Evolutionary conservation across 2,113 vertebrate genomes (phyloP).

Genomic region (Albula goreensis): DNA sequence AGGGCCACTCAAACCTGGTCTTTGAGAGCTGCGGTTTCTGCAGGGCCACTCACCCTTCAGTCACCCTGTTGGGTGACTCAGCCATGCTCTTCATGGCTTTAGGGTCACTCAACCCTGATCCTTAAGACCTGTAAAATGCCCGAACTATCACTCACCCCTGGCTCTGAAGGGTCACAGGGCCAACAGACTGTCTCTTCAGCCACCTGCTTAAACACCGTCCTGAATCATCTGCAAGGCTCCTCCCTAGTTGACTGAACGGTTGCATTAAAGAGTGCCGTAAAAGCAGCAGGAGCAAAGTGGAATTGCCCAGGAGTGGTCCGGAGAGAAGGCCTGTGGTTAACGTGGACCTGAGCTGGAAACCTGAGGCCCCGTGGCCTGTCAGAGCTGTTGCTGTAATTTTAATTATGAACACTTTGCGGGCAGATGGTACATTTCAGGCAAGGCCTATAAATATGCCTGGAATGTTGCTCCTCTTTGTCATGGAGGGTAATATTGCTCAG

Average conservation of each 20-base stretch:
- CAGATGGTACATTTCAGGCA: background rate
- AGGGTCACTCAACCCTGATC: background rate
- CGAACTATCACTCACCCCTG: background rate
- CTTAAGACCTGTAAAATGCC: background rate
- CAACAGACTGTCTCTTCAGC: background rate
- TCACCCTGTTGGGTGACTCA: background rate
- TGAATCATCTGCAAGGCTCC: background rate
- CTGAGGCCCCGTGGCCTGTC: background rate
- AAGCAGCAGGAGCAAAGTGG: background rate
- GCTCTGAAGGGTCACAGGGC: background rate
- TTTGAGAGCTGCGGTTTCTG: background rate
- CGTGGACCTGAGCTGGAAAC: background rate
- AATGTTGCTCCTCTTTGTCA: background rate
- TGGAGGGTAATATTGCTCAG: background rate
- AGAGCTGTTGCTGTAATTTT: background rate
- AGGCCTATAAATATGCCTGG: background rate
- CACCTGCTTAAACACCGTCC: background rate
- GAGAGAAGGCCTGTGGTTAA: background rate
- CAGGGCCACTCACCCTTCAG: background rate
- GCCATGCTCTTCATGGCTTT: background rate
- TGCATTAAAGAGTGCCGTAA: background rate
- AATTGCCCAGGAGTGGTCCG: background rate
- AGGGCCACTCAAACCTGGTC: background rate
- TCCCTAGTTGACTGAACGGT: background rate
- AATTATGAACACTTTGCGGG: background rate